Percentiles rank a stretch among this genome's conserved stretches.
These are phyloP conservation scores for Apodemus agrarius DNA, from an alignment of 2,797 vertebrate species.

Conservation along the genomic window DNA sequence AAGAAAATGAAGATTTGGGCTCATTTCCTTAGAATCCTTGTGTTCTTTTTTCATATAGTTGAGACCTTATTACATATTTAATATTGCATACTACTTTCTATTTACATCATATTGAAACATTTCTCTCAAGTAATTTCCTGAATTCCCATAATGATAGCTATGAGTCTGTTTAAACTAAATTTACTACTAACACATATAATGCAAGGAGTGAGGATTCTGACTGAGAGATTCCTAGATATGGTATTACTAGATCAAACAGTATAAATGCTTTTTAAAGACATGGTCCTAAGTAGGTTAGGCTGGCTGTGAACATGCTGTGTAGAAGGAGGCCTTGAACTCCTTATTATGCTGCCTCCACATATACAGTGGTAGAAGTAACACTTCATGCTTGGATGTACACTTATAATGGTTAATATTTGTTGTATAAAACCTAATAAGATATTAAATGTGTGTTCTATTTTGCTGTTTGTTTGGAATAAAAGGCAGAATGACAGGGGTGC, in stretches of 20 bases:
- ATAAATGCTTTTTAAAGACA: not conserved
- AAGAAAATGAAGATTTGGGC: slow-evolving; percentile 25
- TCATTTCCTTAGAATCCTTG: slow-evolving; percentile 26
- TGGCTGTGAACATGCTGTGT: not conserved
- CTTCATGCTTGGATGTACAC: not conserved
- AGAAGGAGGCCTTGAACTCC: not conserved
- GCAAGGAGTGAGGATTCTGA: not conserved
- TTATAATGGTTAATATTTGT: not conserved
- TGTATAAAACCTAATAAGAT: not conserved
- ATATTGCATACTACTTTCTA: slow-evolving; percentile 7
- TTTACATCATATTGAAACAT: not conserved
- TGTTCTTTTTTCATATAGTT: not conserved
- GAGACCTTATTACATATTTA: not conserved
- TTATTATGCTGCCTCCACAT: not conserved
- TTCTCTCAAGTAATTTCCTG: slow-evolving; percentile 35
- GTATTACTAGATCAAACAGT: not conserved
- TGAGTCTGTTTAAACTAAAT: slow-evolving; percentile 32
- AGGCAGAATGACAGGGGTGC: not conserved
- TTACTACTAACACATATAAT: slow-evolving; percentile 23
- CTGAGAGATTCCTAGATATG: not conserved
- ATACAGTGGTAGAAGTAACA: not conserved
- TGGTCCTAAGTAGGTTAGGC: not conserved
- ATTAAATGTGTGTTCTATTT: not conserved
- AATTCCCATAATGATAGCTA: not conserved
- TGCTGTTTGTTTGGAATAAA: slow-evolving; percentile 37